These are phyloP conservation scores for Ctena decussata DNA, from an alignment of 2,888 invertebrate genomes.

Conservation along the genomic window DNA sequence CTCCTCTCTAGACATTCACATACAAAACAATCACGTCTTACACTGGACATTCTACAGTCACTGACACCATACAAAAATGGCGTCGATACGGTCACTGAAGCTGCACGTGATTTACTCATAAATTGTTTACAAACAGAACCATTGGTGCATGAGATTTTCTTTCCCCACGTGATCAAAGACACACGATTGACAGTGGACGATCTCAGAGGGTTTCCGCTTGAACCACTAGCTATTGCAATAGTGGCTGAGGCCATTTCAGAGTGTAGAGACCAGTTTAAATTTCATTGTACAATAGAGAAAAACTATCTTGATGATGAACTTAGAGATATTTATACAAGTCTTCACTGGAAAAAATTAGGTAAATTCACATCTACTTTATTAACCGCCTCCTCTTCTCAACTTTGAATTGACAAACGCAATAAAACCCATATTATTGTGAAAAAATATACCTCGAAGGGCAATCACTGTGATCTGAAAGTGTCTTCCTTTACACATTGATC, in stretches of 20 bases:
- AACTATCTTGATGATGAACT: slow-evolving; percentile 73
- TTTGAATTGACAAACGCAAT: too few species aligned
- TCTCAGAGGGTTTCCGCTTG: slow-evolving; percentile 77
- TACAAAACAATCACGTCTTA: slow-evolving; percentile 46
- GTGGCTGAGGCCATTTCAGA: slow-evolving; percentile 79
- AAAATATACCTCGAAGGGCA: too few species aligned
- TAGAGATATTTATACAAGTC: slow-evolving; percentile 78
- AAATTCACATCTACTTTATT: too few species aligned
- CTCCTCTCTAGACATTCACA: slow-evolving; percentile 17
- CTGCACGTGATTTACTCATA: slow-evolving; percentile 79
- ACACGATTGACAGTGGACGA: slow-evolving; percentile 64
- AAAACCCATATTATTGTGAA: too few species aligned
- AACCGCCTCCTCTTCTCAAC: too few species aligned
- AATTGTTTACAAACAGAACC: slow-evolving; percentile 78
- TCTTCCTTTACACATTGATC: too few species aligned
- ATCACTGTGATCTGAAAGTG: too few species aligned
- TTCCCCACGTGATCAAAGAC: slow-evolving; percentile 75
- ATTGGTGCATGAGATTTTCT: slow-evolving; percentile 80
- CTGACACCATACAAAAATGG: slow-evolving; percentile 79
- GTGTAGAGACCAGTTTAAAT: slow-evolving; percentile 78
- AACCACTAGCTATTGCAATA: slow-evolving; percentile 76
- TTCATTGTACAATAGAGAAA: slow-evolving; percentile 79
- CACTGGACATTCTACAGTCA: slow-evolving; percentile 76
- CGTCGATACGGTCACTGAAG: slow-evolving; percentile 77
- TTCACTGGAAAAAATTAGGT: slow-evolving; percentile 86